Evolutionary conservation across 2,888 invertebrate genomes (phyloP), one percentile per base, ranked within the genome.

Genomic region (Temnothorax ravouxi): DNA sequence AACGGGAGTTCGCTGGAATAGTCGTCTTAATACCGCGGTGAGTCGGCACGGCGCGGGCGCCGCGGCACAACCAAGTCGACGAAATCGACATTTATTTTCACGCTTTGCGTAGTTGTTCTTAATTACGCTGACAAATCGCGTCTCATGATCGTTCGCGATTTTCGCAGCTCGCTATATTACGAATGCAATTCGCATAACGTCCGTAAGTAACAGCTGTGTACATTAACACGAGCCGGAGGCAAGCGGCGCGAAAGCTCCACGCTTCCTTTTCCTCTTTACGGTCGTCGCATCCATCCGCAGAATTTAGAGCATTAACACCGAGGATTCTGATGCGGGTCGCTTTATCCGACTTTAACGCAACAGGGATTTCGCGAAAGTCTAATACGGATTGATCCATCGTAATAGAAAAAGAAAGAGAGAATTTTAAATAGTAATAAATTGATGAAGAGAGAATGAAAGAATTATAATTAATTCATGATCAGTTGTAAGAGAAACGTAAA

Each of bases 81-180:
- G 61, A 38, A 82, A 86, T 86, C 74, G 82, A 79, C 86, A 74
- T 83, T 86, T 85, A 80, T 86, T 86, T 79, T 76, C 76, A 15
- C 74, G 62, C 50, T 56, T 66, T 50, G 34, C 66, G 13, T 71
- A 86, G 54, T 69, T 44, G 47, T 25, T 76, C 54, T 86, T 85
- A 86, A 87, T 87, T 87, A 84, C 79, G 64, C 80, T 44, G 86
- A 84, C 75, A 83, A 86, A 83, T 87, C 83, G 75, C 41, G 25
- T 29, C 61, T 79, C 13, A 41, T 25, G 56, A 67, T 69, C 21
- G 21, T 18, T 34, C 21, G 44, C 54, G 25, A 47, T 67, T 41
- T n/a, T 38, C 29, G 13, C 62, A 47, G n/a, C 25, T 44, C 52
- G 54, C 41, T 66, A 52, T 25, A 83, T 82, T 69, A 72, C 62